Evolutionary conservation across 1,140 invertebrate species (phyloP), one percentile per base, ranked within the genome.

Genomic region (Drosophila repleta): DNA sequence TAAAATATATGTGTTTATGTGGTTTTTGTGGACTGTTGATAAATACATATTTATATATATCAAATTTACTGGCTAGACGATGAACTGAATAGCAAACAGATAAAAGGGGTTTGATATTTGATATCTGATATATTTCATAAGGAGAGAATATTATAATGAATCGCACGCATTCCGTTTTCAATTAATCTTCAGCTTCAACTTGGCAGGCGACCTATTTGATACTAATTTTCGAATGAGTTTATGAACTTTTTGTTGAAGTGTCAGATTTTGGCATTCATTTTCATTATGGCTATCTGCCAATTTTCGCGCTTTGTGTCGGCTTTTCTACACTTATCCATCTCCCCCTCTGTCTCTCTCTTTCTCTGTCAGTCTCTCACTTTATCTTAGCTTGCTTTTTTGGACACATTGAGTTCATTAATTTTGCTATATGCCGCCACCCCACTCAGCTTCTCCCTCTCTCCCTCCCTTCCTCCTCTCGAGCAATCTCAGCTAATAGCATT

Each of bases 221-320:
- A 4, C 8, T 32, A 4, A 51, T 51, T 32, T 29, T 3, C 7
- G 4, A 29, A 6, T 8, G 29, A 24, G 46, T 48, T 26, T 35
- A 15, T 41, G 10, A 51, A 51, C 5, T 53, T 48, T 21, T 17
- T 60, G 17, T 15, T 15, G 11, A 1, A 17, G 8, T 18, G 10
- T 18, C 11, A 69, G 35, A 21, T 57, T 67, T 53, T 48, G 13
- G 18, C 55, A 53, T 74, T 74, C 29, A 70, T 70, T 64, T 74
- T 70, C 60, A 70, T 71, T 64, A 71, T 58, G 60, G 60, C 55
- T 24, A 65, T 55, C 48, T 71, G 60, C 55, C 67, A 71, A 60
- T 71, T 74, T 49, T 71, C 24, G 39, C 55, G 37, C 60, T 49
- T 55, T 39, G 17, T 70, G 52, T 57, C 52, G 57, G 52, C 26